Percentiles rank a stretch among this genome's conserved stretches.
Conservation (phyloP, 2,113 vertebrate genomes). For the Irena cyanogastra region DNA sequence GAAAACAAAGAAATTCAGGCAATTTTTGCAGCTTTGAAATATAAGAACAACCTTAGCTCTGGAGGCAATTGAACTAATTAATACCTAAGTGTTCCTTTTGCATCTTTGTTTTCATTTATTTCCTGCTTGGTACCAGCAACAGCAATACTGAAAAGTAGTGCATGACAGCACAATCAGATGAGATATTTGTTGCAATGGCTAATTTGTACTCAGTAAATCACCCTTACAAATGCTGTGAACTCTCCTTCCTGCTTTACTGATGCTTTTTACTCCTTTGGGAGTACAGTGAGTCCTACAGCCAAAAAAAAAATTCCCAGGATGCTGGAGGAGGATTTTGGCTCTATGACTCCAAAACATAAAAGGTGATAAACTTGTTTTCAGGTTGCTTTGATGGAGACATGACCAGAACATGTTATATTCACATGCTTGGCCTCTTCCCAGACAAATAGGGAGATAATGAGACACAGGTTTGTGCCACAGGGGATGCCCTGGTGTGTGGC, state of each 20-base stretch:
- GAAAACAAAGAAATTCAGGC: neutral
- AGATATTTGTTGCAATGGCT: neutral
- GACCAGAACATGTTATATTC: neutral
- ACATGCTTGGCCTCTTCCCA: neutral
- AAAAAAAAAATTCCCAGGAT: neutral
- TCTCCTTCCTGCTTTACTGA: neutral
- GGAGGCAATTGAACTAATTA: neutral
- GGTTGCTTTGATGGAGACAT: neutral
- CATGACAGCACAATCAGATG: slow-evolving; percentile 20
- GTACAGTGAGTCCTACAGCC: neutral
- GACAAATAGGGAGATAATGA: neutral
- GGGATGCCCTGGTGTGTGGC: rapidly evolving
- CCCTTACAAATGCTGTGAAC: neutral
- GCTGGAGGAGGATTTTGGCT: neutral
- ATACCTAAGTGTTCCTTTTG: neutral
- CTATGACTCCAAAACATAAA: neutral
- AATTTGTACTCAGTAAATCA: neutral
- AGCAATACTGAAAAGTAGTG: neutral
- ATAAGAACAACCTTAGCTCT: neutral
- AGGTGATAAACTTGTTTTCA: neutral
- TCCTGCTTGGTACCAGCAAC: neutral
- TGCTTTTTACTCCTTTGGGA: neutral
- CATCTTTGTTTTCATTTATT: slow-evolving; percentile 15
- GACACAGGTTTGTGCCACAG: neutral
- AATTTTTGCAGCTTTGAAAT: neutral